Evolutionary conservation across 1,140 invertebrate genomes (phyloP).

Genomic region (Apis laboriosa): DNA sequence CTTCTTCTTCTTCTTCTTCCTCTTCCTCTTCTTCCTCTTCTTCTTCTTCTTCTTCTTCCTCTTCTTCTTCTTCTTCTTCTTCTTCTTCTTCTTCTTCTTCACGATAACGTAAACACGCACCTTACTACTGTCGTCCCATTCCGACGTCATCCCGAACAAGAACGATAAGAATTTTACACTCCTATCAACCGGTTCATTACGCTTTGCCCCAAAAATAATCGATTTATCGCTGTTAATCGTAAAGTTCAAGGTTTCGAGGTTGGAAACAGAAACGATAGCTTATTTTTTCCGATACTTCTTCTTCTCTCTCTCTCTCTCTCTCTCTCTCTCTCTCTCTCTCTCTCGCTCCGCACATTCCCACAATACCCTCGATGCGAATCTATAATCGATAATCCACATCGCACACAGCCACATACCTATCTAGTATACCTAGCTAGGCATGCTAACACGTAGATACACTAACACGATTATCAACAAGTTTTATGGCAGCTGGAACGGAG

Average conservation of each 20-base stretch:
- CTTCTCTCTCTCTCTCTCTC: too few species aligned
- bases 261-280: background rate
- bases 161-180: background rate
- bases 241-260: background rate
- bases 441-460: background rate
- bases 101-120: background rate
- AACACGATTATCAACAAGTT: slow-evolving; percentile 19
- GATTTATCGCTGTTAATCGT: slow-evolving; percentile 2
- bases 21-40: too few species aligned
- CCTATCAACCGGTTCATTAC: too few species aligned
- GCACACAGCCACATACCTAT: too few species aligned
- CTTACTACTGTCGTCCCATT: too few species aligned
- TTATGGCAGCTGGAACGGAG: background rate
- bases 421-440: too few species aligned
- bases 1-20: too few species aligned
- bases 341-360: too few species aligned
- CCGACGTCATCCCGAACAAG: background rate
- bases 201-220: background rate
- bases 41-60: too few species aligned
- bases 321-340: too few species aligned
- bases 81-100: too few species aligned
- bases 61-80: too few species aligned
- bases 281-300: background rate
- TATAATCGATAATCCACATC: background rate
- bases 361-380: background rate